Base-by-base conservation (phyloP, 2,888 invertebrate genomes). In the Antheraea assamensis region DNA sequence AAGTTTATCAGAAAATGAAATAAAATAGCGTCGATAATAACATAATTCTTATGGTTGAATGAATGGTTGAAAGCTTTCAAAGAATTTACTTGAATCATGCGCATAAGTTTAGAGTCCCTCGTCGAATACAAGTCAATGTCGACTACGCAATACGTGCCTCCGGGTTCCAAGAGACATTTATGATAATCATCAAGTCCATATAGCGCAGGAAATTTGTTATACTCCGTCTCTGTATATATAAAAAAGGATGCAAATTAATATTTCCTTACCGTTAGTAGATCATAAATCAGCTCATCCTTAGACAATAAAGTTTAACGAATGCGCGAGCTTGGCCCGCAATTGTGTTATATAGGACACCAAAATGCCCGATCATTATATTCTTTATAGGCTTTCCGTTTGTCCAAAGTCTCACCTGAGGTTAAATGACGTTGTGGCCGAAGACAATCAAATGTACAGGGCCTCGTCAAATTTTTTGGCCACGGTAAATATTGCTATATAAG, bases 141-240 rank as follows among this genome's bases (percentile, higher is more conserved):
- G 2, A 88, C 79, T 17, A 94, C 58, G 78, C 94, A 94, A 82
- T 90, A 94, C 0, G 79, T 80, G 0, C 88, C 91, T 0, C 82
- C 88, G 0, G 83, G 77, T 49, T 88, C 83, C 71, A 76, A 71
- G 77, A 93, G 82, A 72, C 94, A 94, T 0, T 77, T 61, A 0
- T 85, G 80, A 76, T 84, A 94, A 71, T 88, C 85, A n/a, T 94
- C 94, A 82, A 94, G 76, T 8, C 75, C 83, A 79, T 83, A 93
- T 31, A 94, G 77, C 0, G 88, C 75, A 0, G 94, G 94, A 92
- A 94, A 91, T 47, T 80, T 82, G 71, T 80, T 78, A 82, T 93
- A 93, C 47, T 91, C 90, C 4, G 82, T 89, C 47, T 86, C 94
- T 94, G 87, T 5, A 85, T 84, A 61, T 61, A 27, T 27, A 64